Conservation (phyloP, 1,140 invertebrate genomes). For the Platyura marginata region DNA sequence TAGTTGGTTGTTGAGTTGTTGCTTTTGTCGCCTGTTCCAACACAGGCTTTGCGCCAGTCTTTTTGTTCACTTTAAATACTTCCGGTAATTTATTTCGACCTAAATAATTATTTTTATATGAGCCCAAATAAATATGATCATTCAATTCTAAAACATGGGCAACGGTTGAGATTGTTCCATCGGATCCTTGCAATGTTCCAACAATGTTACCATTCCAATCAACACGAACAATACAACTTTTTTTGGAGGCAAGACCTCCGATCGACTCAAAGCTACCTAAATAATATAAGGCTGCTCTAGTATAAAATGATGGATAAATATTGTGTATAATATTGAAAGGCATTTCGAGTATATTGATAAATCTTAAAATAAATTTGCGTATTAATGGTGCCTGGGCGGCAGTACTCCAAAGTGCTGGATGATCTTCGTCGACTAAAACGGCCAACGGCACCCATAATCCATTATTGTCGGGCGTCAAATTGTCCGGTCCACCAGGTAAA, state of each 20-base stretch:
- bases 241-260: constrained; percentile 16
- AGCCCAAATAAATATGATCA: constrained; percentile 33
- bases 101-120: constrained; percentile 47
- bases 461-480: constrained; percentile 41
- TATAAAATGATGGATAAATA: constrained; percentile 28
- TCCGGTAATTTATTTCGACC: constrained; percentile 34
- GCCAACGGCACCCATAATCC: constrained; percentile 48
- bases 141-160: constrained; percentile 38
- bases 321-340: constrained; percentile 33
- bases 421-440: constrained; percentile 25
- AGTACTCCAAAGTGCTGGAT: constrained; percentile 26
- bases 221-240: constrained; percentile 32
- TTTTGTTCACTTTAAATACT: too few relatives aligned
- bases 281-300: constrained; percentile 21
- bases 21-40: not conserved
- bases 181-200: constrained; percentile 32
- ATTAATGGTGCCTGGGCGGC: constrained; percentile 35
- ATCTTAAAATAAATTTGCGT: constrained; percentile 33
- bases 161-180: constrained; percentile 25
- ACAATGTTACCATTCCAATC: constrained; percentile 44
- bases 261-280: constrained; percentile 25
- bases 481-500: constrained; percentile 61
- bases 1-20: constrained; percentile 5
- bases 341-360: constrained; percentile 30
- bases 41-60: constrained; percentile 9